Evolutionary conservation across 2,888 invertebrate species (phyloP), one percentile per base, ranked within the genome.

Genomic region (Eupithecia vulgata): DNA sequence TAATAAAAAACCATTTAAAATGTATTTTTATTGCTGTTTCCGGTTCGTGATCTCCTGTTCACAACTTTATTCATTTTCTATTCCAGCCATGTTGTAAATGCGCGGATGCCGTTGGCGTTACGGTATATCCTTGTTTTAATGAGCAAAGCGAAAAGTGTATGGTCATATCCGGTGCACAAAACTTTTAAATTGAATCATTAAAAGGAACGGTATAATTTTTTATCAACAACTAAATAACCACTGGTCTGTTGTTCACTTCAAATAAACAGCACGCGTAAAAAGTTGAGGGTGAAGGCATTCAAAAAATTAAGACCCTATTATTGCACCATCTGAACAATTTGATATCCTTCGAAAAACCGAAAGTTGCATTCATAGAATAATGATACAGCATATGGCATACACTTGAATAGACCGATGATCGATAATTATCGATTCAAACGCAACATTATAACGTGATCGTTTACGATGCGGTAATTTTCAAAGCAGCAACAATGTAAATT

Each of bases 301-400:
- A 66, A 72, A 79, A 83, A 83, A 76, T 71, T 68, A 77, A 84
- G 84, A 84, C 84, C 79, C 79, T 83, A 82, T 84, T 83, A 82
- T 82, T 84, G 79, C 82, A 61, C 34, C 83, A 81, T 81, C 83
- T 81, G 82, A 86, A 88, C 88, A 88, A 91, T 90, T 90, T 84
- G 88, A 89, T 89, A 90, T 89, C 82, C 83, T 85, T 82, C 57
- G 25, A 86, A 88, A 88, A 61, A 88, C 83, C 80, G 83, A 86
- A 88, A 83, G 83, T 82, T 82, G 81, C 79, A 86, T 90, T 90
- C 86, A 88, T 79, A 76, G 81, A 78, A 87, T 89, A 91, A 92
- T 89, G 82, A 86, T 82, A 82, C 76, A 79, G 84, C 92, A 92
- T 91, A 90, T 92, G 91, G 88, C 74, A 80, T 64, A 21, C 82